A percentile compares a stretch with the other conserved stretches of the same genome.
Conservation (phyloP, 2,113 vertebrate species). For the Ceyx melanurus region DNA sequence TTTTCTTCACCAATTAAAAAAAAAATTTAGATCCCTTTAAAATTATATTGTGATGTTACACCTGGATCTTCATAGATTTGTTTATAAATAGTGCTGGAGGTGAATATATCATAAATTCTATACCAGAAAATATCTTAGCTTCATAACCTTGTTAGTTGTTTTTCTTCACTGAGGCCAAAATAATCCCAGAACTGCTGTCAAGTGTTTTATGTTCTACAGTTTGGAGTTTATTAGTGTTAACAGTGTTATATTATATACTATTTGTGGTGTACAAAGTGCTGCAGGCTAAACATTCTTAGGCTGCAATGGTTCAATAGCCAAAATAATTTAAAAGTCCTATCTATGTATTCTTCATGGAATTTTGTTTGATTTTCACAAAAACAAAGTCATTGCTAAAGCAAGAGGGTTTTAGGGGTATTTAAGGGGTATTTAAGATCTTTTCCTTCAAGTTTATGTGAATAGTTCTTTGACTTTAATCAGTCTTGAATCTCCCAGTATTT, state of each 20-base stretch:
- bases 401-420: neutral
- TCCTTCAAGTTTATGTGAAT: neutral
- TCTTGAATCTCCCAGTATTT: neutral
- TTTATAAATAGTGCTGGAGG: constrained; percentile 33
- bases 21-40: neutral
- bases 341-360: neutral
- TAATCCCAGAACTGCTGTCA: constrained; percentile 48
- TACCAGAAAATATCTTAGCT: constrained; percentile 44
- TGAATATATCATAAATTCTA: constrained; percentile 40
- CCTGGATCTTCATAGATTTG: neutral
- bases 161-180: constrained; percentile 37
- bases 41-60: neutral
- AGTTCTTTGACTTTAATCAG: neutral
- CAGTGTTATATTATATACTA: neutral
- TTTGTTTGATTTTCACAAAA: neutral
- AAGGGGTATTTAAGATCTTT: neutral
- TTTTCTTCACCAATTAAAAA: neutral
- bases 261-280: neutral
- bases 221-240: constrained; percentile 53
- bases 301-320: neutral
- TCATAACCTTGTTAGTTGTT: constrained; percentile 14
- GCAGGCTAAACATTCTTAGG: neutral
- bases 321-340: neutral
- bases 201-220: constrained; percentile 41
- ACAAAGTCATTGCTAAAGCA: neutral